Evolutionary conservation across 92 coral and sea anemone genomes (phyloP), one percentile per base, ranked within the genome.

Genomic region (Porites evermanni): DNA sequence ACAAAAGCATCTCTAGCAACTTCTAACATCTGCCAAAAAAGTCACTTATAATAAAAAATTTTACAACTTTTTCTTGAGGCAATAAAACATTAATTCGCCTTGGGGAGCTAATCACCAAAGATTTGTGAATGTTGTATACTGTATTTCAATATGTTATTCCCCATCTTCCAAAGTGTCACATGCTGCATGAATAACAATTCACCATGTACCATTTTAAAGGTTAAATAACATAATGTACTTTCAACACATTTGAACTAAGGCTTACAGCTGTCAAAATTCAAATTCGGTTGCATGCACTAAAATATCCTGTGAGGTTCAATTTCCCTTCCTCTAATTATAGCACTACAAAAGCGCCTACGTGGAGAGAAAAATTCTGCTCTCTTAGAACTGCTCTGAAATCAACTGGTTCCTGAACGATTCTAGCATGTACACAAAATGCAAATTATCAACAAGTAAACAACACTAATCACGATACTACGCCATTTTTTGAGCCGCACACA

Each of bases 321-420:
- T 56, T 70, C 67, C 78, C 24, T 7, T 54, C 60, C 16, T 81
- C 14, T 70, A 24, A 24, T 24, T 26, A 52, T 47, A 17, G 47
- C 18, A 17, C 19, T 12, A 70, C 52, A 26, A 70, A 70, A 70
- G 12, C 3, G 12, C 29, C 71, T 23, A 9, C 4, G 71, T 21
- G 71, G 44, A 11, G 65, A 10, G 72, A 9, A 68, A 11, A 68
- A 11, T 68, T 21, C n/a, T 1, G 61, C 12, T 24, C 63, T 79
- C 60, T 47, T 67, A 2, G 3, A 29, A 29, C 2, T 67, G 75
- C 63, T 53, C 19, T 67, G 21, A 79, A 52, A 65, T 66, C 67
- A 51, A 79, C 66, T 19, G 23, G 65, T 52, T 70, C 67, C 85
- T 38, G 32, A 81, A 59, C 76, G n/a, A 32, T 61, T 5, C 60